phyloP scores from a whole-genome alignment of 2,797 vertebrate genomes.

The Melanotaenia nigrans region DNA sequence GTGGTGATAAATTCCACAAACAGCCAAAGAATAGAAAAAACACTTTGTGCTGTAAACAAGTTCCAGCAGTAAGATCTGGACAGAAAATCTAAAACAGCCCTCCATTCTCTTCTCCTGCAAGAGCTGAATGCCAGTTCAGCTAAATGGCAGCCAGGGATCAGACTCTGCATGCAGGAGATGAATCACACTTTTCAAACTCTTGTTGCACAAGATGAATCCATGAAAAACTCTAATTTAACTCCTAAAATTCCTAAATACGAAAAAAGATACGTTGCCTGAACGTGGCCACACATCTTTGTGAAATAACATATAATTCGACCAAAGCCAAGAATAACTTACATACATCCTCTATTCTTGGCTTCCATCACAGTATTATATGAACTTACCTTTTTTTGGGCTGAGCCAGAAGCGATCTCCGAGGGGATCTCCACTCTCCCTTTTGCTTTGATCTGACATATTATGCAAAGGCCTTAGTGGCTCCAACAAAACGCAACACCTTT shows the following conservation, averaged over 20 bases:
- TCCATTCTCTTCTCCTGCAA: conserved; percentile 45
- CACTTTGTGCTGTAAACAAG: conserved; percentile 75
- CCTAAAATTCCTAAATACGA: not conserved
- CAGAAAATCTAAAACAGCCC: conserved; percentile 77
- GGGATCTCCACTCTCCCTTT: conserved; percentile 73
- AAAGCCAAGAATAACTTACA: conserved; percentile 6
- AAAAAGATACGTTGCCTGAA: not conserved
- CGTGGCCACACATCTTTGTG: conserved; percentile 42
- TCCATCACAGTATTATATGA: not conserved
- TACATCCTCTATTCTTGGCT: not conserved
- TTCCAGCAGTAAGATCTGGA: conserved; percentile 73
- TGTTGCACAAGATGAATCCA: conserved; percentile 9
- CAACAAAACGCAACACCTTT: conserved; percentile 30
- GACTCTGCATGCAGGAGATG: conserved; percentile 51
- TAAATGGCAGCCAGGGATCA: conserved; percentile 52
- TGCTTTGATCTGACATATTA: conserved; percentile 53
- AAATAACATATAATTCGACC: conserved; percentile 34
- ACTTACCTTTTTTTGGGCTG: conserved; percentile 84
- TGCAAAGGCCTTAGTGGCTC: conserved; percentile 15
- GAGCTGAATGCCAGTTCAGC: conserved; percentile 53
- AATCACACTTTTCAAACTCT: conserved; percentile 30
- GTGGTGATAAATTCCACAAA: conserved; percentile 52
- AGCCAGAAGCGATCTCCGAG: conserved; percentile 87
- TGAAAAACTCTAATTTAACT: conserved; percentile 15
- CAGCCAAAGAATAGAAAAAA: conserved; percentile 56